These are phyloP conservation scores for Andrena cerasifolii DNA, from an alignment of 1,140 invertebrate species.

Conservation along the genomic window DNA sequence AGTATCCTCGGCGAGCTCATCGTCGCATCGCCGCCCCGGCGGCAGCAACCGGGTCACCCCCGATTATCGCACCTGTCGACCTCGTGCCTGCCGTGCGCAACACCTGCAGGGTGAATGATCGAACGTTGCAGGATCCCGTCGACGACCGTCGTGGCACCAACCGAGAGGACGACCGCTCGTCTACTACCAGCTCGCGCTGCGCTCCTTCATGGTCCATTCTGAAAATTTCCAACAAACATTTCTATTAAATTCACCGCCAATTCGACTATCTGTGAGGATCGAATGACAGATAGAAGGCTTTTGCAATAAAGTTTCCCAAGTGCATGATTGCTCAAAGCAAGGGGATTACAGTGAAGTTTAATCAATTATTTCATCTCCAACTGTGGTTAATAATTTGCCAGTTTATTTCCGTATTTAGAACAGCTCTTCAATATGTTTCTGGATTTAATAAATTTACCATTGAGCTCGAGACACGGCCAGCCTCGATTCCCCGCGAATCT, in stretches of 20 bases:
- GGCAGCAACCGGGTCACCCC: conserved; percentile 70
- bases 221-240: conserved; percentile 46
- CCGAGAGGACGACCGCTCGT: conserved; percentile 59
- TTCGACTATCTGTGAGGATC: background rate
- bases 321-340: no score
- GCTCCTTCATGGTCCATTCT: conserved; percentile 77
- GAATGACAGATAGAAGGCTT: no score
- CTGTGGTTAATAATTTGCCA: no score
- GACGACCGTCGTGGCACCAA: conserved; percentile 49
- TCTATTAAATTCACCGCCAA: background rate
- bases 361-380: no score
- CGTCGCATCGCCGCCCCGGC: conserved; percentile 79
- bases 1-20: conserved; percentile 79
- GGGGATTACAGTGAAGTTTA: no score
- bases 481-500: no score
- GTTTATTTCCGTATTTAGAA: no score
- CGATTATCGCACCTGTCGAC: conserved; percentile 67
- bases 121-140: conserved; percentile 56
- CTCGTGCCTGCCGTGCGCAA: conserved; percentile 59
- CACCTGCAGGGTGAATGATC: conserved; percentile 59
- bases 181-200: conserved; percentile 61
- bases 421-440: no score
- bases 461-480: no score
- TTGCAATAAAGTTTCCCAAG: no score
- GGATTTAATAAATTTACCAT: no score